Percentiles rank a stretch among this genome's conserved stretches.
phyloP scores from a whole-genome alignment of 2,113 vertebrate species.

The Ictalurus punctatus region DNA sequence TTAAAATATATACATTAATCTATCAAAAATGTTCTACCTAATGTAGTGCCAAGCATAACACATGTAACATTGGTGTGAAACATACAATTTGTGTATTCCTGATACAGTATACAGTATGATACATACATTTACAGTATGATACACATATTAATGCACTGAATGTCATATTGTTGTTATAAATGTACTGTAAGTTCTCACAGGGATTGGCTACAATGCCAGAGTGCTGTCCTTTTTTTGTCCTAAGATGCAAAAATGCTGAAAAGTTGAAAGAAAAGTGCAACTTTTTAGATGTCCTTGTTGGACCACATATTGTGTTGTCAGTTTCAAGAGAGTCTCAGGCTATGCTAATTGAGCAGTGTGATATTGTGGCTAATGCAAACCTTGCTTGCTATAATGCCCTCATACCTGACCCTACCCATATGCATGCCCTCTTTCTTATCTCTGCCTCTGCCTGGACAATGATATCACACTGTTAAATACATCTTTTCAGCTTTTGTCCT shows the following conservation, averaged over 20 bases:
- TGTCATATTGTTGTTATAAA: neutral
- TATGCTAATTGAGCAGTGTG: slow-evolving; percentile 47
- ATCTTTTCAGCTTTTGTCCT: neutral
- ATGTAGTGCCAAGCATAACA: neutral
- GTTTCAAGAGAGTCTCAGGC: slow-evolving; percentile 17
- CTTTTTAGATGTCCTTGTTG: slow-evolving; percentile 50
- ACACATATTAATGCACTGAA: neutral
- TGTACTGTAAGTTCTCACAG: neutral
- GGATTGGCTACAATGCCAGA: neutral
- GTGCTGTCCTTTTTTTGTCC: neutral
- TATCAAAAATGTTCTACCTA: neutral
- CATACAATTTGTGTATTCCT: too few species aligned
- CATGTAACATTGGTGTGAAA: neutral
- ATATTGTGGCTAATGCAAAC: slow-evolving; percentile 25
- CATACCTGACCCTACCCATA: slow-evolving; percentile 3
- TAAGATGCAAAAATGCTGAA: slow-evolving; percentile 13
- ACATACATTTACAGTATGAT: neutral
- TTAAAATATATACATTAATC: slow-evolving; percentile 6
- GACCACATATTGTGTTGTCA: slow-evolving; percentile 43
- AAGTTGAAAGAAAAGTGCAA: slow-evolving; percentile 30
- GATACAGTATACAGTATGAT: neutral
- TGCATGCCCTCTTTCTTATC: slow-evolving; percentile 22
- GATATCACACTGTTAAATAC: neutral
- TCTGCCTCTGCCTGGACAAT: neutral
- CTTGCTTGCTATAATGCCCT: slow-evolving; percentile 36